Percentiles rank a stretch among this genome's conserved stretches.
Conservation (phyloP, 1,140 invertebrate genomes). For the Scaptomyza hsui region DNA sequence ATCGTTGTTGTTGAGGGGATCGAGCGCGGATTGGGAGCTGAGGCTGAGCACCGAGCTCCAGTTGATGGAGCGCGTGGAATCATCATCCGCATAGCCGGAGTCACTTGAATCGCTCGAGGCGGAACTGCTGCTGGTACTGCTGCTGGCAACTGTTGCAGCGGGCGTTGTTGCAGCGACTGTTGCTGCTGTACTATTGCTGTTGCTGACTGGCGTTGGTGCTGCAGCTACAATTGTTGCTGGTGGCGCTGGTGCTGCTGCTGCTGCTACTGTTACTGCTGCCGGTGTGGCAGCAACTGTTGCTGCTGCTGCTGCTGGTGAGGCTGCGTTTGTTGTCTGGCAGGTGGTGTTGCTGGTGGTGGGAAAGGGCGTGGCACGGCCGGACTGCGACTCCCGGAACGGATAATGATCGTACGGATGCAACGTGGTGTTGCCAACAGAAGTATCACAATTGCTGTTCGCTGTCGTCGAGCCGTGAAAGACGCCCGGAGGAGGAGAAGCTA, state of each 20-base stretch:
- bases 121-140: neutral
- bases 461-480: conserved; percentile 45
- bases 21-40: conserved; percentile 92
- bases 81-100: conserved; percentile 91
- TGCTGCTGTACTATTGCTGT: neutral
- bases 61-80: conserved; percentile 91
- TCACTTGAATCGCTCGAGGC: conserved; percentile 87
- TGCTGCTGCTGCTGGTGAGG: conserved; percentile 42
- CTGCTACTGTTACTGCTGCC: conserved; percentile 5
- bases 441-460: conserved; percentile 45
- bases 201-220: conserved; percentile 11
- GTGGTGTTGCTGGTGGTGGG: conserved; percentile 84
- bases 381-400: conserved; percentile 83
- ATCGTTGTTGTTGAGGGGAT: conserved; percentile 92
- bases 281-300: conserved; percentile 17
- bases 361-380: conserved; percentile 87
- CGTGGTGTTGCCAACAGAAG: conserved; percentile 38
- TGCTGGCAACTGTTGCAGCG: too few relatives aligned
- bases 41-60: conserved; percentile 95
- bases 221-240: conserved; percentile 19
- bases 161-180: neutral
- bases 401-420: conserved; percentile 85
- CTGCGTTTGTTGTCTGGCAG: conserved; percentile 47
- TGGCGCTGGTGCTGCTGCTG: conserved; percentile 35
- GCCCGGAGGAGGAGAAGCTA: conserved; percentile 30